Percentiles rank a stretch among this genome's conserved stretches.
Conservation (phyloP, 2,113 vertebrate species). For the Leiothrix lutea region DNA sequence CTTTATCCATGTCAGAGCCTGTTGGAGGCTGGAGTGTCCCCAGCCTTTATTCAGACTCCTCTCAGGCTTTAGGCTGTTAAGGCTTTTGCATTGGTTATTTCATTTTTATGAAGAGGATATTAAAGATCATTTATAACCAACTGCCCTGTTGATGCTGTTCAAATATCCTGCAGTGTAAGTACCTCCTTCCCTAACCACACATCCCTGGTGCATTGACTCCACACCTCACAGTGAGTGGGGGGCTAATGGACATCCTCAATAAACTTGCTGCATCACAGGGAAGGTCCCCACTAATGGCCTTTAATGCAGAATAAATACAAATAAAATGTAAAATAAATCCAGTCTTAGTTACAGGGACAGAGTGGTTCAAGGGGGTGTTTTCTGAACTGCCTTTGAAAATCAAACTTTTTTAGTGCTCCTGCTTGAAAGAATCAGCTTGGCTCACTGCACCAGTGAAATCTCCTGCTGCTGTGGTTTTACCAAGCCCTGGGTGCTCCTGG, state of each 20-base stretch:
- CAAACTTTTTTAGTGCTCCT: neutral
- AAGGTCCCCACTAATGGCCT: neutral
- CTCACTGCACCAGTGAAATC: neutral
- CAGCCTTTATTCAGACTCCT: accelerated
- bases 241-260: neutral
- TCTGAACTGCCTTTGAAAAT: constrained; percentile 14
- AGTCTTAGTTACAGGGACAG: neutral
- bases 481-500: neutral
- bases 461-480: neutral
- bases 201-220: neutral
- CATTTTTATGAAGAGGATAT: neutral
- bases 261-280: neutral
- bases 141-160: neutral
- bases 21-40: too few species aligned
- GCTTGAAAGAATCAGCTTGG: neutral
- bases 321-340: neutral
- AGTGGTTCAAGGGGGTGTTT: neutral
- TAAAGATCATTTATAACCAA: neutral
- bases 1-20: accelerated
- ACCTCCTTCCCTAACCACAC: neutral
- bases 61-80: neutral
- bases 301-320: neutral
- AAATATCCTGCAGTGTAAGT: neutral
- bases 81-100: neutral
- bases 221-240: neutral